Evolutionary conservation across 2,888 invertebrate genomes (phyloP), one percentile per base, ranked within the genome.

Genomic region (Parochlus steinenii): DNA sequence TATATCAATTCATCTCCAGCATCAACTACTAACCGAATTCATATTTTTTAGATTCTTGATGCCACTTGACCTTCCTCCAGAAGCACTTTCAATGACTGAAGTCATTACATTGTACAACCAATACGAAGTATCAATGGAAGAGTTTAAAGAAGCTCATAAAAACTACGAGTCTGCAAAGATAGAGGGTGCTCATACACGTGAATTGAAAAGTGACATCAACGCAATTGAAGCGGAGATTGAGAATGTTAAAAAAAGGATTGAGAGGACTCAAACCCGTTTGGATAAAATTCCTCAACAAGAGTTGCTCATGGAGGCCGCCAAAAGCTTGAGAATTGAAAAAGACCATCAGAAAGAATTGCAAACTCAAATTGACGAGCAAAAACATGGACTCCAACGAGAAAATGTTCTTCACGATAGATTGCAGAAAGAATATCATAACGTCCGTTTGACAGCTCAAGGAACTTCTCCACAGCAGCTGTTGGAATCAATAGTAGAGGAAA

Each of bases 201-300:
- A 89, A 60, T 71, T 90, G 39, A 74, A 82, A 45, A 73, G 76
- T 44, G 89, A 89, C 52, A 74, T 87, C 33, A 72, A 75, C 45
- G 75, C 81, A 41, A 86, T 87, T 81, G 82, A 83, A 43, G 74
- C 79, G 35, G 89, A 90, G 53, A 72, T 76, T 51, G 81, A 82
- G 46, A 77, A 81, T 46, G 45, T 45, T 6, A 40, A 43, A 14
- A 45, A 46, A 28, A 36, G 45, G 7, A 43, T 46, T 30, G 46
- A 45, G 23, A 31, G 42, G 11, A 41, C 43, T 3, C 44, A 46
- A 38, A 14, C 40, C 12, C 36, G 44, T 6, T 30, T 46, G 14
- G 44, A 46, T 37, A 46, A 45, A 39, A 34, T 45, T 18, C 43
- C 45, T 6, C 43, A 45, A 17, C 44, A 45, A 28, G 46, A 46